A percentile compares a stretch with the other conserved stretches of the same genome.
Conservation (phyloP, 2,797 vertebrate species). For the Erethizon dorsatum region DNA sequence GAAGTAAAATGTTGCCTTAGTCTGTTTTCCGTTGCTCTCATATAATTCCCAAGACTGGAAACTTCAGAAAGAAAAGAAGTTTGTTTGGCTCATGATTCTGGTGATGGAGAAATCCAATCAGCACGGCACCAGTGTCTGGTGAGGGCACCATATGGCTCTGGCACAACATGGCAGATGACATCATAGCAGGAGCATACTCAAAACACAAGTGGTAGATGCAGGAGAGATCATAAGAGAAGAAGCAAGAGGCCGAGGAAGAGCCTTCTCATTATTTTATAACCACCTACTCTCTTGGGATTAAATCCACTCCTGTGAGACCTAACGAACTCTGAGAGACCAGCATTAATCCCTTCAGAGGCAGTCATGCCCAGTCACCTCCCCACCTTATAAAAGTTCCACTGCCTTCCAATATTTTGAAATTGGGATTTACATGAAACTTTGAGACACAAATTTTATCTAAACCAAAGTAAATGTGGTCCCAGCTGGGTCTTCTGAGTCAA, state of each 20-base stretch:
- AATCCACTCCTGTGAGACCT: background rate
- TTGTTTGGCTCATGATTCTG: background rate
- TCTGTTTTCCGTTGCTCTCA: background rate
- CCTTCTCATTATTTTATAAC: background rate
- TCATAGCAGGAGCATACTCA: background rate
- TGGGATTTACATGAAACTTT: background rate
- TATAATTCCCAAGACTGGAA: background rate
- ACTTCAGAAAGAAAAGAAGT: background rate
- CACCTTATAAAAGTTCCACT: background rate
- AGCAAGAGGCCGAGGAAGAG: background rate
- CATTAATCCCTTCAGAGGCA: background rate
- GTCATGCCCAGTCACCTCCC: background rate
- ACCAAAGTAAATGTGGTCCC: background rate
- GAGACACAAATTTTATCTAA: background rate
- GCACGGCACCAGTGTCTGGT: background rate
- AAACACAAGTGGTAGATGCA: background rate
- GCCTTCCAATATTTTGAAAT: background rate
- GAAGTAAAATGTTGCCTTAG: background rate
- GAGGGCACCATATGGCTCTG: background rate
- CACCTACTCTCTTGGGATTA: background rate
- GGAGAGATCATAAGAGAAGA: background rate
- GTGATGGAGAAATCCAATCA: background rate
- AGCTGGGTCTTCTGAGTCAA: background rate
- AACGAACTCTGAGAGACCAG: background rate
- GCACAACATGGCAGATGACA: background rate